A percentile compares a stretch with the other conserved stretches of the same genome.
phyloP scores from a whole-genome alignment of 2,113 vertebrate genomes.

The Sorex araneus region DNA sequence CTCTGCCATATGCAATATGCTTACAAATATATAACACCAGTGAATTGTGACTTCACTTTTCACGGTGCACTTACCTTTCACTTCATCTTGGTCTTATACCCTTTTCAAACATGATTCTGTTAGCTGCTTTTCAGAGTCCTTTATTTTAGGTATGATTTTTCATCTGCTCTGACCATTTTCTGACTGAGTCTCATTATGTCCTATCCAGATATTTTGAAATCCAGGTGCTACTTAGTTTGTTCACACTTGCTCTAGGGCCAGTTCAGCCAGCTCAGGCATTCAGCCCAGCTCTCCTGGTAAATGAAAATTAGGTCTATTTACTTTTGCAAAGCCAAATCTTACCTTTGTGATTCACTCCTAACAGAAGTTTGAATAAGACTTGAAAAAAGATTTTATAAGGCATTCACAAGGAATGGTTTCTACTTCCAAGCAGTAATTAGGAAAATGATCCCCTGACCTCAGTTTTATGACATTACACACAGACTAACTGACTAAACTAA shows the following conservation, averaged over 20 bases:
- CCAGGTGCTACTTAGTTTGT: background rate
- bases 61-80: background rate
- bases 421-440: background rate
- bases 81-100: background rate
- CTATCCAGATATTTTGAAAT: background rate
- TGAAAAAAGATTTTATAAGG: background rate
- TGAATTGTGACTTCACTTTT: background rate
- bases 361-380: background rate
- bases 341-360: slow-evolving; percentile 12
- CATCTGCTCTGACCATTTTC: background rate
- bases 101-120: background rate
- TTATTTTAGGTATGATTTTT: background rate
- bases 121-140: background rate
- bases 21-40: background rate
- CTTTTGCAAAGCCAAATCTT: background rate
- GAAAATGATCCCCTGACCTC: background rate
- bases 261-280: background rate
- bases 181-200: background rate
- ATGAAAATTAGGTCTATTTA: background rate
- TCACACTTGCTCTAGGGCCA: background rate
- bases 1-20: too few species aligned
- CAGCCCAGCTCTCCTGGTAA: background rate
- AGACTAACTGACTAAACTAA: background rate
- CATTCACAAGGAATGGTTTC: slow-evolving; percentile 15
- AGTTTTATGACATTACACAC: background rate